phyloP scores from a whole-genome alignment of 2,113 vertebrate genomes.

The Cygnus atratus region DNA sequence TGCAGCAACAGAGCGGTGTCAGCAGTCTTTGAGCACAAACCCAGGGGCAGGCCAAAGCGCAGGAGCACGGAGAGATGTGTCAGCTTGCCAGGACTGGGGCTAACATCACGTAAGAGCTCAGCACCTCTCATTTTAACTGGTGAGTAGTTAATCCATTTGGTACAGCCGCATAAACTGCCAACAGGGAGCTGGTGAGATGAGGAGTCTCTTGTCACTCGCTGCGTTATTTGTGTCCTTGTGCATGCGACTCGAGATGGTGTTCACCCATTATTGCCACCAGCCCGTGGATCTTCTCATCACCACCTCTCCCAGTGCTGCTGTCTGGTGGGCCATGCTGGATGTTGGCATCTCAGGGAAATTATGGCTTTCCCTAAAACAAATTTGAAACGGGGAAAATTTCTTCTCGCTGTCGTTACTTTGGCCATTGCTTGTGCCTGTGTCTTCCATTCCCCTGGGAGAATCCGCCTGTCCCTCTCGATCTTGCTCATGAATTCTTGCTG shows the following conservation, averaged over 20 bases:
- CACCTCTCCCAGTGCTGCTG: not conserved
- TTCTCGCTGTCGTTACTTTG: fast-evolving
- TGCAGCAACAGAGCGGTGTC: not conserved
- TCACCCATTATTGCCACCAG: not conserved
- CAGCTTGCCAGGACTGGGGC: not conserved
- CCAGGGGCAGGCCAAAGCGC: not conserved
- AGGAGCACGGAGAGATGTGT: not conserved
- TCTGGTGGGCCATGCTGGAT: not conserved
- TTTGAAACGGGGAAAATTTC: not conserved
- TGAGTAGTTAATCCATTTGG: not conserved
- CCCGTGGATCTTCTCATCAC: not conserved
- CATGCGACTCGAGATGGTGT: not conserved
- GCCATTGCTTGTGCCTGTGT: not conserved
- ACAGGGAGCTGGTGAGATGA: not conserved
- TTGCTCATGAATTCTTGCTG: not conserved
- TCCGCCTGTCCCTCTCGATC: not conserved
- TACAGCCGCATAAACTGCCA: not conserved
- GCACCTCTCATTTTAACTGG: not conserved
- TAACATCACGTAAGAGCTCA: not conserved
- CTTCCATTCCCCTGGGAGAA: not conserved
- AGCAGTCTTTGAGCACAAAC: not conserved
- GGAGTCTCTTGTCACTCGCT: not conserved
- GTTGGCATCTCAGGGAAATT: fast-evolving
- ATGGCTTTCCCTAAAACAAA: not conserved
- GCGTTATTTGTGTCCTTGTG: not conserved